phyloP scores from a whole-genome alignment of 2,797 vertebrate genomes.

The Onychomys leucogaster region DNA sequence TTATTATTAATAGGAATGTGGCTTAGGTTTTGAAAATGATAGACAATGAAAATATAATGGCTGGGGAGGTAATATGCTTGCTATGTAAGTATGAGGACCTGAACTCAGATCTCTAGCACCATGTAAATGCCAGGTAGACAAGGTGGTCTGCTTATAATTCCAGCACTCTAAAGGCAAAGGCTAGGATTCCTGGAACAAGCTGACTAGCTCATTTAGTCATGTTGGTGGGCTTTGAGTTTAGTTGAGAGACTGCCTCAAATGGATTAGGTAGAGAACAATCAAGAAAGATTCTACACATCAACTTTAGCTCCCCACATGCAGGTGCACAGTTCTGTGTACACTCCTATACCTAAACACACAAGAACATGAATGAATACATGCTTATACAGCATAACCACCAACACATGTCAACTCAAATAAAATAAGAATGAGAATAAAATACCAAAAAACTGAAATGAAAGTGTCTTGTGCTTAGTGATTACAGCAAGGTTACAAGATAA shows the following conservation, averaged over 20 bases:
- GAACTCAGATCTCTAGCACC: neutral
- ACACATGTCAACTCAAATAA: neutral
- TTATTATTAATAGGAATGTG: neutral
- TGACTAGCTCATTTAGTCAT: neutral
- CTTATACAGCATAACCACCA: neutral
- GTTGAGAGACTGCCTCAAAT: neutral
- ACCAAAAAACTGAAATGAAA: neutral
- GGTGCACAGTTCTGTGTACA: neutral
- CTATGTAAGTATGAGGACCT: neutral
- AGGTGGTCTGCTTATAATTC: neutral
- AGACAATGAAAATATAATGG: neutral
- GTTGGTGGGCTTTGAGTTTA: neutral
- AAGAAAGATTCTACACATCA: neutral
- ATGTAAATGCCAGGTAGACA: neutral
- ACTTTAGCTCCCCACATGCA: neutral
- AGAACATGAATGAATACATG: neutral
- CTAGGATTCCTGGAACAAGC: neutral
- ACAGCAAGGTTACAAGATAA: neutral
- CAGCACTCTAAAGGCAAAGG: neutral
- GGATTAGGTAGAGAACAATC: neutral
- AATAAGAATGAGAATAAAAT: neutral
- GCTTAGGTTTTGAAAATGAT: neutral
- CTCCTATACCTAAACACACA: neutral
- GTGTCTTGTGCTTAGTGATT: neutral
- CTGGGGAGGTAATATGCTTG: neutral